A percentile compares a stretch with the other conserved stretches of the same genome.
phyloP scores from a whole-genome alignment of 2,113 vertebrate genomes.

The Burhinus oedicnemus region DNA sequence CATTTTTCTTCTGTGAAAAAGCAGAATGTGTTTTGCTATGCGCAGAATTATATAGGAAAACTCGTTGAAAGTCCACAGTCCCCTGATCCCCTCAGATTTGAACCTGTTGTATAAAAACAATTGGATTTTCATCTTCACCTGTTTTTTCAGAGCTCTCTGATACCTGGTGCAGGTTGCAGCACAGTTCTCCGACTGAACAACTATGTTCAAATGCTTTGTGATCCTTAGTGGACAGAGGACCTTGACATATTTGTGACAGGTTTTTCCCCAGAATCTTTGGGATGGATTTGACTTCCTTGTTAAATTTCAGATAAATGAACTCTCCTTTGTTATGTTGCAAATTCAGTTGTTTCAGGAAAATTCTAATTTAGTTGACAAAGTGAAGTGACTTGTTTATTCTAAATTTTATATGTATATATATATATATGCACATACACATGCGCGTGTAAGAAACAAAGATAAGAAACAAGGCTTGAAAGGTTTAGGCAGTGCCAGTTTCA shows the following conservation, averaged over 20 bases:
- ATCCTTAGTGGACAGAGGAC: not conserved
- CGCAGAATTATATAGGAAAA: not conserved
- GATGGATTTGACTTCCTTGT: not conserved
- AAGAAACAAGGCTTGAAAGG: not conserved
- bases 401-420: not conserved
- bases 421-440: too few species aligned
- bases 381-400: not conserved
- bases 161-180: not conserved
- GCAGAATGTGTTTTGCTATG: not conserved
- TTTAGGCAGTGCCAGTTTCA: not conserved
- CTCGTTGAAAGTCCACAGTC: rapidly evolving
- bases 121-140: not conserved
- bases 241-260: rapidly evolving
- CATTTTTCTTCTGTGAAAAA: not conserved
- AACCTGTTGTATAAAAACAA: rapidly evolving
- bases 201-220: not conserved
- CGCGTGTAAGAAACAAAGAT: not conserved
- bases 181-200: too few species aligned
- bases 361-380: not conserved
- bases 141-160: not conserved
- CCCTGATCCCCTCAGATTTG: not conserved
- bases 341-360: rapidly evolving
- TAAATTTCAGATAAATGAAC: not conserved
- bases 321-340: not conserved
- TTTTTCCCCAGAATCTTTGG: not conserved